These are phyloP conservation scores for Cephus cinctus DNA, from an alignment of 1,140 invertebrate genomes.

Conservation along the genomic window DNA sequence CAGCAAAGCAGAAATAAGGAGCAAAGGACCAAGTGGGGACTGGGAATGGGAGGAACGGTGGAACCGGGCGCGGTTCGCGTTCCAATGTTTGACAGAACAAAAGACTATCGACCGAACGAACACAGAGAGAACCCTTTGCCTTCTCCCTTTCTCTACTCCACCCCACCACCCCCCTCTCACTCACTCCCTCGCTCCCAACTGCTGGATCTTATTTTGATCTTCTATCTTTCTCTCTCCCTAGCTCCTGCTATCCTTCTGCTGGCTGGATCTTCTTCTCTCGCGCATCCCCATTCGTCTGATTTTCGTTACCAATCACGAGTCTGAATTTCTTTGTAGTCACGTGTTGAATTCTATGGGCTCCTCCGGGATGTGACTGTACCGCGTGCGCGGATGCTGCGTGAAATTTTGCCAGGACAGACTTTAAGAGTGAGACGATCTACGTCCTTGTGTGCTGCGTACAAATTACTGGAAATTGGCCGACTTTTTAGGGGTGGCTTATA, in stretches of 20 bases:
- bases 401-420: not conserved
- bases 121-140: not conserved
- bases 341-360: too few species aligned
- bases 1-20: constrained; percentile 7
- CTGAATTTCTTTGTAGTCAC: too few species aligned
- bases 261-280: too few species aligned
- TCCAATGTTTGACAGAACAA: constrained; percentile 56
- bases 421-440: not conserved
- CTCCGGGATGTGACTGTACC: too few species aligned
- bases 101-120: constrained; percentile 47
- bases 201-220: not conserved
- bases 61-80: constrained; percentile 40
- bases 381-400: too few species aligned
- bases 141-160: too few species aligned
- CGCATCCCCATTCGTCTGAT: too few species aligned
- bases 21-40: constrained; percentile 8
- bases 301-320: too few species aligned
- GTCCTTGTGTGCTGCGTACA: constrained; percentile 25
- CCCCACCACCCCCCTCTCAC: too few species aligned
- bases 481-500: constrained; percentile 31
- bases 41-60: constrained; percentile 8
- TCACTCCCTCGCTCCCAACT: not conserved
- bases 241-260: too few species aligned
- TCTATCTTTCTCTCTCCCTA: not conserved
- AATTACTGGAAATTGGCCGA: constrained; percentile 45